A percentile compares a stretch with the other conserved stretches of the same genome.
Evolutionary conservation across 2,888 invertebrate genomes (phyloP).

Genomic region (Ellobium chinense): DNA sequence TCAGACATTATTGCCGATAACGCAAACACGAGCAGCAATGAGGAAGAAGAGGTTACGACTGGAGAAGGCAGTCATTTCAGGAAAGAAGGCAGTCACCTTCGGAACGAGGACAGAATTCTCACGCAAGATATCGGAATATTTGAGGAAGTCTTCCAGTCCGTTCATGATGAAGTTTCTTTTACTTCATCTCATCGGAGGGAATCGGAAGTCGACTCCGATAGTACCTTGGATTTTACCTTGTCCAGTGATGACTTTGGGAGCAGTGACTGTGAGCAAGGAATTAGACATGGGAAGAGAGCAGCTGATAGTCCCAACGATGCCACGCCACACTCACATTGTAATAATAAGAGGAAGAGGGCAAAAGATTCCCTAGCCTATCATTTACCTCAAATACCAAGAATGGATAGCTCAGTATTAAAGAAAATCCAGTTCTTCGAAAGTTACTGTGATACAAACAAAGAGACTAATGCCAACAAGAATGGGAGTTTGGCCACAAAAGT

Average conservation of each 20-base stretch:
- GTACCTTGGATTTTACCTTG: constrained; percentile 15
- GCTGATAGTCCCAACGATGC: too few species aligned
- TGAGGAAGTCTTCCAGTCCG: constrained; percentile 30
- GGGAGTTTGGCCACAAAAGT: not conserved
- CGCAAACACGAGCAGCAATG: not conserved
- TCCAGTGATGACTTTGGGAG: constrained; percentile 5
- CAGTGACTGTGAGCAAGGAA: not conserved
- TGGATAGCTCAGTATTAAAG: constrained; percentile 29
- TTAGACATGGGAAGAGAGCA: too few species aligned
- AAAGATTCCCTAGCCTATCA: too few species aligned
- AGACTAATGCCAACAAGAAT: not conserved
- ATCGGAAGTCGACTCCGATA: not conserved
- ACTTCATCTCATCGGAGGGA: not conserved
- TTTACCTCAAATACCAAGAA: not conserved
- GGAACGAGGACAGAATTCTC: not conserved
- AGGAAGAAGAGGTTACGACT: constrained; percentile 6
- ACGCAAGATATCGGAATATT: not conserved
- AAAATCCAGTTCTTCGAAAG: constrained; percentile 39
- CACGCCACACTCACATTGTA: too few species aligned
- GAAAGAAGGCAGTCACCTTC: not conserved
- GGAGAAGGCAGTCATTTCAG: not conserved
- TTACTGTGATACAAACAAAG: not conserved
- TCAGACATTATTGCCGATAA: constrained; percentile 14
- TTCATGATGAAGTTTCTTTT: not conserved
- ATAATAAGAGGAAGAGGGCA: too few species aligned